Percentiles rank a stretch among this genome's conserved stretches.
Conservation (phyloP, 2,888 invertebrate genomes). For the Busseola fusca region DNA sequence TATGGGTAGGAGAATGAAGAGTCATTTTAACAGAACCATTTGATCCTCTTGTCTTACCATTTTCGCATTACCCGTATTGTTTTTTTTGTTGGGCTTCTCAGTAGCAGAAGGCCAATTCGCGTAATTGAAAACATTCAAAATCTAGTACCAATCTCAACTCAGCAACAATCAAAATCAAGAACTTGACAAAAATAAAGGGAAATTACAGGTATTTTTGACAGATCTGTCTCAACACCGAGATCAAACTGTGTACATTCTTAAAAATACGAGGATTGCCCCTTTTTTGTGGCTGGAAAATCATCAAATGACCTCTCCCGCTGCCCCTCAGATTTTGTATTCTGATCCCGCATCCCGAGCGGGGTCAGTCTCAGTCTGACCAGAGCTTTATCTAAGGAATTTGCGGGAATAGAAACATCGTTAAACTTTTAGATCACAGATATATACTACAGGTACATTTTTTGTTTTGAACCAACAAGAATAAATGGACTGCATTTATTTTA, state of each 20-base stretch:
- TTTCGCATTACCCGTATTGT: neutral
- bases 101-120: neutral
- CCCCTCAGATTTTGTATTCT: no score
- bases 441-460: neutral
- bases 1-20: neutral
- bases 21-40: neutral
- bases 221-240: no score
- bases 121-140: neutral
- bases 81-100: neutral
- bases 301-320: no score
- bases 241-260: neutral
- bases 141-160: neutral
- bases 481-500: conserved; percentile 6
- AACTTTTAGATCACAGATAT: neutral
- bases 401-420: neutral
- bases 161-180: neutral
- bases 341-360: neutral
- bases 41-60: neutral
- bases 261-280: neutral
- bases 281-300: no score
- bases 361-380: neutral
- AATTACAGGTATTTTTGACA: neutral
- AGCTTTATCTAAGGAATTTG: neutral
- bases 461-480: neutral
- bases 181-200: neutral